Conservation (phyloP, 2,888 invertebrate genomes). For the Callosobruchus maculatus region DNA sequence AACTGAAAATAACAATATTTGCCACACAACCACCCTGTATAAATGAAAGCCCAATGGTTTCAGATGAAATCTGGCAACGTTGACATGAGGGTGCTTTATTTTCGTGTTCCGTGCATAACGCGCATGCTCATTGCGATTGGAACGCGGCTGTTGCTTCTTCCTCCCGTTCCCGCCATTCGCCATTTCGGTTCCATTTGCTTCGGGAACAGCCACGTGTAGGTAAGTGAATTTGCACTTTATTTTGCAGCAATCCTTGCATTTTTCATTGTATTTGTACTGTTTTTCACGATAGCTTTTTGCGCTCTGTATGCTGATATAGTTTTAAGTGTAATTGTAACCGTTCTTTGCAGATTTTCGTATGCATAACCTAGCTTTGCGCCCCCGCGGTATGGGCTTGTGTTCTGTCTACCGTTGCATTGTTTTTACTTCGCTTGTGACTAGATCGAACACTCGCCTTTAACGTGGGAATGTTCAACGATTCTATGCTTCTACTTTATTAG, state of each 20-base stretch:
- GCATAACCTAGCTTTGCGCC: background rate
- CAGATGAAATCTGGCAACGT: background rate
- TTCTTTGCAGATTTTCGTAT: background rate
- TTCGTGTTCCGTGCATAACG: background rate
- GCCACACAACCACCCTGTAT: background rate
- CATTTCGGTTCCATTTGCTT: slow-evolving; percentile 26
- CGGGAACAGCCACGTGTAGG: slow-evolving; percentile 25
- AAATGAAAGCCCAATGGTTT: background rate
- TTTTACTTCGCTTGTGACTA: slow-evolving; percentile 39
- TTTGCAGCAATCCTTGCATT: background rate
- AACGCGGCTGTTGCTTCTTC: background rate
- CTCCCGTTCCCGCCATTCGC: slow-evolving; percentile 6
- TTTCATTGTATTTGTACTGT: background rate
- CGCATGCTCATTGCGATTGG: background rate
- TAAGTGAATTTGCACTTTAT: slow-evolving; percentile 10
- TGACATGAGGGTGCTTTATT: background rate
- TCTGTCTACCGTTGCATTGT: slow-evolving; percentile 44
- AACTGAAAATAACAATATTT: background rate
- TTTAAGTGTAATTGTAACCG: background rate
- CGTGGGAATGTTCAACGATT: slow-evolving; percentile 27
- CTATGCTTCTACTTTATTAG: background rate
- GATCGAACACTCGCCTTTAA: slow-evolving; percentile 49
- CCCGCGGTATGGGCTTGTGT: slow-evolving; percentile 43
- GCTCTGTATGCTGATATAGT: background rate
- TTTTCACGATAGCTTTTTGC: slow-evolving; percentile 12